Evolutionary conservation across 2,113 vertebrate species (phyloP).

Genomic region (Hiodon alosoides): DNA sequence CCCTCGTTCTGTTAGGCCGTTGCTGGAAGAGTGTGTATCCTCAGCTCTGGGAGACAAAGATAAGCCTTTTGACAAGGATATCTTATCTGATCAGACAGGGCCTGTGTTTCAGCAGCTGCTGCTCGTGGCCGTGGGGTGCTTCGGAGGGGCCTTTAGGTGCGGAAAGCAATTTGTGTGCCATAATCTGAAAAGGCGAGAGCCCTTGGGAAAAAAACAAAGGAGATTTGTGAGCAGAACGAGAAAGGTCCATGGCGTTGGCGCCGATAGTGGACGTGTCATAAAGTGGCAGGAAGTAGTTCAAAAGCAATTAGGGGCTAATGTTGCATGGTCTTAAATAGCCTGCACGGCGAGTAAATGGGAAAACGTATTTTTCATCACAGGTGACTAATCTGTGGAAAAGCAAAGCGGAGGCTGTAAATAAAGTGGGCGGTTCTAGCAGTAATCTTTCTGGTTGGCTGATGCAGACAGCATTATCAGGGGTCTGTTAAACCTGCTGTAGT

Average conservation of each 20-base stretch:
- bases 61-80: conserved; percentile 33
- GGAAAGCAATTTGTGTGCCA: background rate
- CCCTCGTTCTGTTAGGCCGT: conserved; percentile 28
- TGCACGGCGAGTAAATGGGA: conserved; percentile 22
- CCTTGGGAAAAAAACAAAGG: background rate
- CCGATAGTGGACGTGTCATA: conserved; percentile 12
- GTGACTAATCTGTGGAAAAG: background rate
- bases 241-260: conserved; percentile 16
- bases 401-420: background rate
- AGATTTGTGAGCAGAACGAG: conserved; percentile 5
- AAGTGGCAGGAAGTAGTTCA: conserved; percentile 19
- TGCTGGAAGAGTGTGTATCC: conserved; percentile 14
- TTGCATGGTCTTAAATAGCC: conserved; percentile 42
- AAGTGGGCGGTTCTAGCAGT: background rate
- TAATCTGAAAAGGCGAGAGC: background rate
- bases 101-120: conserved; percentile 41
- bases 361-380: background rate
- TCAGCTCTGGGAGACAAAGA: conserved; percentile 31
- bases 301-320: conserved; percentile 44
- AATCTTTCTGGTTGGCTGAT: background rate
- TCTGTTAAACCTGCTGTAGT: too few relatives aligned
- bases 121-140: background rate
- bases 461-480: background rate
- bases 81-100: conserved; percentile 41
- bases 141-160: background rate